A percentile compares a stretch with the other conserved stretches of the same genome.
Evolutionary conservation across 2,888 invertebrate genomes (phyloP).

Genomic region (Andrena camellia): DNA sequence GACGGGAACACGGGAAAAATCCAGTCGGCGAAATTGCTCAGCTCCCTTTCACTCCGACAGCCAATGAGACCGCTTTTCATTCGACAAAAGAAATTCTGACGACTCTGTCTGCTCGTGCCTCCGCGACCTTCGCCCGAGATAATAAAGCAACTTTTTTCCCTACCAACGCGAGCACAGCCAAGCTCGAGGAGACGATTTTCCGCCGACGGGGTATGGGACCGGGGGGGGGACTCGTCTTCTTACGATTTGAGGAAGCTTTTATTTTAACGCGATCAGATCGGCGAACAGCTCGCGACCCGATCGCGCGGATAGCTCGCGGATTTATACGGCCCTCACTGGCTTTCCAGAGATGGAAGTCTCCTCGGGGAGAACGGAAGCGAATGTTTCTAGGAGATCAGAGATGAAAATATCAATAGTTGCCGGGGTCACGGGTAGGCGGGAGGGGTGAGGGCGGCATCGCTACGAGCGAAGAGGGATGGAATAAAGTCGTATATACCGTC

Average conservation of each 20-base stretch:
- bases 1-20: conserved; percentile 42
- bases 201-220: background rate
- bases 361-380: conserved; percentile 31
- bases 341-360: conserved; percentile 12
- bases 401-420: conserved; percentile 54
- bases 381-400: conserved; percentile 27
- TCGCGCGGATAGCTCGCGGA: background rate
- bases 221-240: background rate
- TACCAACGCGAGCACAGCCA: background rate
- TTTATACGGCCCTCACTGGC: conserved; percentile 6
- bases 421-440: background rate
- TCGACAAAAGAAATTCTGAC: conserved; percentile 35
- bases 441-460: conserved; percentile 24
- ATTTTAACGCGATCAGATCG: conserved; percentile 6
- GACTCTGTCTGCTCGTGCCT: background rate
- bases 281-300: background rate
- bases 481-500: conserved; percentile 59
- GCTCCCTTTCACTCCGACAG: conserved; percentile 39
- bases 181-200: conserved; percentile 15
- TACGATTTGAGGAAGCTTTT: background rate
- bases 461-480: conserved; percentile 51
- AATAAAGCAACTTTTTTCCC: conserved; percentile 32
- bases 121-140: conserved; percentile 30
- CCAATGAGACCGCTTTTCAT: conserved; percentile 45
- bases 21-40: conserved; percentile 42